Base-by-base conservation (phyloP, 2,888 invertebrate species). In the Leptothorax acervorum region DNA sequence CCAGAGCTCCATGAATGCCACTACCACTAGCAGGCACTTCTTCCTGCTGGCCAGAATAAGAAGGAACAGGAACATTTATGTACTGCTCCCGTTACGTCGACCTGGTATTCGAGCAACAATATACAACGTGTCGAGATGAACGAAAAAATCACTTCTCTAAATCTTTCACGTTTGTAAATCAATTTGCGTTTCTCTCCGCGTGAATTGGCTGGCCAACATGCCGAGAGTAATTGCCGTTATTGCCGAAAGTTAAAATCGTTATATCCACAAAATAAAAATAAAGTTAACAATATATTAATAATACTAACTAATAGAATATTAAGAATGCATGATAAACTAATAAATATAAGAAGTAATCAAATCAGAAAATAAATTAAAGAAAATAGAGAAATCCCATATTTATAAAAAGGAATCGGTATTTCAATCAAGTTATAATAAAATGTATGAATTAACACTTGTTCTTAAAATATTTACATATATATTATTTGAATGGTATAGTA, bases 41-140 rank as follows among this genome's bases (percentile, higher is more conserved):
- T 71, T 79, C 71, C 71, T 71, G 35, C 71, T 70, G 28, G 39
- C 45, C 12, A 45, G 55, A 78, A 68, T 68, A 79, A 35, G 57
- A 71, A 79, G 71, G 71, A 79, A 79, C 71, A 79, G 79, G 48
- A 79, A 79, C 79, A 71, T 71, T 79, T 79, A 71, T 63, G 35
- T 51, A 39, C 78, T 28, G 31, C 79, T 62, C 79, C 79, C 71
- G 79, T 71, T 79, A 79, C 39, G 39, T 79, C 79, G 79, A 71
- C 71, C 79, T 79, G 39, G 39, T 79, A 79, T 79, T 71, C 39
- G 23, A 76, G 76, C 51, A 71, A 71, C 39, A 71, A 81, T 60
- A 35, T 71, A 60, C 12, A 71, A 60, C 51, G 55, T 39, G 18
- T 70, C 45, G 48, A 23, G 60, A 60, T 48, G 6, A 70, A 73